phyloP scores from a whole-genome alignment of 2,888 invertebrate species.

The Linnaemya tessellans region DNA sequence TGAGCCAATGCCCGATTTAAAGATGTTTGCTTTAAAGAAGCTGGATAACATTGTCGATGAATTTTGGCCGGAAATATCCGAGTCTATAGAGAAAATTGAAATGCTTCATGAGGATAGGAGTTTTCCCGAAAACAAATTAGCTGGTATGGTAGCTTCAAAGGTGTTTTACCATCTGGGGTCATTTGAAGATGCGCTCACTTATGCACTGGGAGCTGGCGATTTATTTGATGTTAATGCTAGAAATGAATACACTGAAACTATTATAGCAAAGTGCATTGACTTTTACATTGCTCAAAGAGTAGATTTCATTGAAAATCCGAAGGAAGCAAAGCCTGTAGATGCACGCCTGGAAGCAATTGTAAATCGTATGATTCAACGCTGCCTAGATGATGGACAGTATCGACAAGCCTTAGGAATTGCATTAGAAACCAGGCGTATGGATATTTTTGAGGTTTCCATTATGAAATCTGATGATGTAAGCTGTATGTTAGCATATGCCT shows the following conservation, averaged over 20 bases:
- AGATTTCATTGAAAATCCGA: slow-evolving; percentile 88
- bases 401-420: slow-evolving; percentile 98
- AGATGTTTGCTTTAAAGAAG: slow-evolving; percentile 96
- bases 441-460: slow-evolving; percentile 96
- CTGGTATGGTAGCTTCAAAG: slow-evolving; percentile 98
- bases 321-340: slow-evolving; percentile 88
- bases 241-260: slow-evolving; percentile 98
- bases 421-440: slow-evolving; percentile 97
- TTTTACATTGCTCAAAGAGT: slow-evolving; percentile 95
- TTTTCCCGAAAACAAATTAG: slow-evolving; percentile 94
- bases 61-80: slow-evolving; percentile 99
- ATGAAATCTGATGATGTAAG: slow-evolving; percentile 95
- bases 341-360: slow-evolving; percentile 95
- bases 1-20: slow-evolving; percentile 96
- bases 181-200: slow-evolving; percentile 98
- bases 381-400: slow-evolving; percentile 96
- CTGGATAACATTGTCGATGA: slow-evolving; percentile 97
- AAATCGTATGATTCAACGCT: slow-evolving; percentile 98
- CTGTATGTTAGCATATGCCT: slow-evolving; percentile 96
- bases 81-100: slow-evolving; percentile 98
- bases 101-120: slow-evolving; percentile 96
- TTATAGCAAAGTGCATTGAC: slow-evolving; percentile 98
- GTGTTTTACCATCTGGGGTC: slow-evolving; percentile 99
- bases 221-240: slow-evolving; percentile 97
- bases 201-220: slow-evolving; percentile 97